Evolutionary conservation across 2,888 invertebrate genomes (phyloP).

Genomic region (Rhyacophila evoluta): DNA sequence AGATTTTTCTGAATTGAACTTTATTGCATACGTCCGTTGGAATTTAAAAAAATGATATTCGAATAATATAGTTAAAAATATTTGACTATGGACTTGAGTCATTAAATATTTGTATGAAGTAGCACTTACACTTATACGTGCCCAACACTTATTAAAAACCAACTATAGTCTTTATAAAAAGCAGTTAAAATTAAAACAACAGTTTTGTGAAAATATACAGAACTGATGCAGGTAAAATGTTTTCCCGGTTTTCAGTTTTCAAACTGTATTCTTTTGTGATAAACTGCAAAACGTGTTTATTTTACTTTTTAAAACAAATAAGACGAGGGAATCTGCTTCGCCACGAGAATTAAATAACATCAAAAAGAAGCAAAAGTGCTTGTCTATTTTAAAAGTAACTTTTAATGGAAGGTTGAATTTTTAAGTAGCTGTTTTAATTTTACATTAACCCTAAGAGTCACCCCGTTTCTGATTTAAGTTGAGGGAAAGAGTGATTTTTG

Average conservation of each 20-base stretch:
- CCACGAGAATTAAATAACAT: constrained; percentile 42
- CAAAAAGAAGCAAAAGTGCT: constrained; percentile 34
- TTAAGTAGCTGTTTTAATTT: constrained; percentile 49
- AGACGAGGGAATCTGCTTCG: neutral
- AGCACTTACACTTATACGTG: no score
- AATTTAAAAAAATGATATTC: no score
- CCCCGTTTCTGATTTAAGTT: constrained; percentile 29
- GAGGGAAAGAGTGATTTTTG: constrained; percentile 5
- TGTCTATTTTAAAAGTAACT: constrained; percentile 50
- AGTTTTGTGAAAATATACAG: no score
- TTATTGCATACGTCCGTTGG: no score
- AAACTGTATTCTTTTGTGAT: neutral
- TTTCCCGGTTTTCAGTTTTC: neutral
- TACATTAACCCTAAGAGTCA: constrained; percentile 33
- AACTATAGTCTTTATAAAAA: no score
- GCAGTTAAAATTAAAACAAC: neutral
- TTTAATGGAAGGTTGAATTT: constrained; percentile 51
- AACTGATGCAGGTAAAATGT: no score
- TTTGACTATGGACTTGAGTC: no score
- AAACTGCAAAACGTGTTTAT: constrained; percentile 10
- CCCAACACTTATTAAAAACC: no score
- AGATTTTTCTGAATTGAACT: no score
- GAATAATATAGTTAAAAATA: no score
- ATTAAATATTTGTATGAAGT: no score
- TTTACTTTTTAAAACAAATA: constrained; percentile 37